Percentiles rank a stretch among this genome's conserved stretches.
These are phyloP conservation scores for Ambastaia sidthimunki DNA, from an alignment of 2,797 vertebrate species.

Conservation along the genomic window DNA sequence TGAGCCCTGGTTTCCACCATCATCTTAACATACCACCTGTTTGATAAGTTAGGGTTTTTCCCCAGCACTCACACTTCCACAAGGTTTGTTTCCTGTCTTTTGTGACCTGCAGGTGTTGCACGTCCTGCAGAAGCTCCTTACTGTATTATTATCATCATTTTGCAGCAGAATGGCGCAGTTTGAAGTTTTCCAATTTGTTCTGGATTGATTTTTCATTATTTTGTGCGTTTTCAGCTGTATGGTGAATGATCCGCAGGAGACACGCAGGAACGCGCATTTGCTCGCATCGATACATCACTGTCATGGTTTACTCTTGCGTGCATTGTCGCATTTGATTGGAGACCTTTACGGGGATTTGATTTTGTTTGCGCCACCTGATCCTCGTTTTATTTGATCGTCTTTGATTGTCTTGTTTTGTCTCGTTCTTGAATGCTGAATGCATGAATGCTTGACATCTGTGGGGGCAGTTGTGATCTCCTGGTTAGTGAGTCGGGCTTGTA, in stretches of 20 bases:
- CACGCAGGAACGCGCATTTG: conserved; percentile 46
- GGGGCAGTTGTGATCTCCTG: too few relatives aligned
- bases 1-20: conserved; percentile 21
- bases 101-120: conserved; percentile 36
- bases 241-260: conserved; percentile 33
- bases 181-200: conserved; percentile 40
- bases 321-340: conserved; percentile 52
- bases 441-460: conserved; percentile 21
- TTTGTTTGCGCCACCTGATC: conserved; percentile 13
- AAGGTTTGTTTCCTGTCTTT: conserved; percentile 32
- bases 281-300: conserved; percentile 44
- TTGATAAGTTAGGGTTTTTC: conserved; percentile 19
- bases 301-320: conserved; percentile 48
- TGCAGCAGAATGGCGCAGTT: conserved; percentile 20
- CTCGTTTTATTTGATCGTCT: conserved; percentile 23
- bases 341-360: background rate
- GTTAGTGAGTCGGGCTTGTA: too few relatives aligned
- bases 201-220: conserved; percentile 45
- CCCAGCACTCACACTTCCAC: conserved; percentile 48
- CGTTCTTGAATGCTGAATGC: conserved; percentile 33
- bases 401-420: background rate
- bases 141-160: conserved; percentile 69
- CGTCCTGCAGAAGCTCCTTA: conserved; percentile 63
- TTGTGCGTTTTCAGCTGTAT: conserved; percentile 39
- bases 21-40: conserved; percentile 50